These are phyloP conservation scores for Rallus crepitans DNA, from an alignment of 2,797 vertebrate genomes.

Conservation along the genomic window DNA sequence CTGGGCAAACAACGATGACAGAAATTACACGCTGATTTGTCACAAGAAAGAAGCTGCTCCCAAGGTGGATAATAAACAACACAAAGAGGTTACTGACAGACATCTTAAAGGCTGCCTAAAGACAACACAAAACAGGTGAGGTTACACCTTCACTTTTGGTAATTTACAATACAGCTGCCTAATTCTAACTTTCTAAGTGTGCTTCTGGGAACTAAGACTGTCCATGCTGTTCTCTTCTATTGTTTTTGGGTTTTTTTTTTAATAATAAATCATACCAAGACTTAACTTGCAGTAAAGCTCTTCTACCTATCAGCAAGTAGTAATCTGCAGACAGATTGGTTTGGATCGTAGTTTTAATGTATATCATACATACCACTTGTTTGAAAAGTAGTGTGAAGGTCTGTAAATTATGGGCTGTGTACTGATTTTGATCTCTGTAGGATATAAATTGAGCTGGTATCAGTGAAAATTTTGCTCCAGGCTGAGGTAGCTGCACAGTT, in stretches of 20 bases:
- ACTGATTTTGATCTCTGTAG: background rate
- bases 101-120: conserved; percentile 93
- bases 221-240: background rate
- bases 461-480: background rate
- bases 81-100: conserved; percentile 78
- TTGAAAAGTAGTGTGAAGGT: background rate
- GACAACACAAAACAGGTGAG: conserved; percentile 86
- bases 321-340: background rate
- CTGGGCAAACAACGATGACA: conserved; percentile 92
- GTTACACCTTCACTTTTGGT: conserved; percentile 22
- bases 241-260: background rate
- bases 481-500: background rate
- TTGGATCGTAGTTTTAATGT: background rate
- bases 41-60: conserved; percentile 81
- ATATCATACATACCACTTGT: background rate
- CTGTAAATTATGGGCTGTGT: background rate
- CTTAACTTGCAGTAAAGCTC: background rate
- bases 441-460: background rate
- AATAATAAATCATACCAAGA: background rate
- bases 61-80: conserved; percentile 64
- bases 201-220: background rate
- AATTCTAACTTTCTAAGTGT: background rate
- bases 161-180: background rate
- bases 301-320: background rate
- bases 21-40: conserved; percentile 91